Evolutionary conservation across 2,888 invertebrate species (phyloP), one percentile per base, ranked within the genome.

Genomic region (Steinernema carpocapsae): DNA sequence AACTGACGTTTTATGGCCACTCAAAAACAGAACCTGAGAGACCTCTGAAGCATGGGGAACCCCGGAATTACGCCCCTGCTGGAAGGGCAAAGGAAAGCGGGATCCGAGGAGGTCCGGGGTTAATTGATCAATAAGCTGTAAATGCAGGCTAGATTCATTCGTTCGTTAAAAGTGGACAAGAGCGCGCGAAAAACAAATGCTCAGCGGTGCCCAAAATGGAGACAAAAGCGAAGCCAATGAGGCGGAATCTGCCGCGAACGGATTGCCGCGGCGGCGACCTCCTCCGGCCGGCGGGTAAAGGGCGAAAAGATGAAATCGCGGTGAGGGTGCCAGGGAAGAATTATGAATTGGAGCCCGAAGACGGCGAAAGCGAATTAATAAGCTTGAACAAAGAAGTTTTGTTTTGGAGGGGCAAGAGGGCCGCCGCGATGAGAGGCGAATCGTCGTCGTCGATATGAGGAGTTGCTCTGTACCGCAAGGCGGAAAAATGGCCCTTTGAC

Each of bases 141-240:
- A 56, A 56, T 22, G 56, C 26, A 26, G 56, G 14, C 56, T 56
- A 26, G 56, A 56, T 56, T 56, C 26, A 26, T 56, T 56, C 10
- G 24, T 56, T 56, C 56, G 56, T 56, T 26, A 56, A 26, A 51
- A 56, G 56, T 56, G 56, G 56, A 7, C 43, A 7, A 43, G 43
- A 43, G 56, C 56, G 56, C 56, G 56, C 56, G 56, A 56, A 56
- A 56, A 56, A 56, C 56, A 56, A 56, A 56, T 56, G 56, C 56
- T 56, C 26, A 56, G 56, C 56, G 56, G 56, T 56, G 56, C 56
- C 56, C 56, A 56, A 56, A 56, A 56, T 19, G 56, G 56, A 56
- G 56, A 56, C 56, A 56, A 56, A 56, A 56, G 56, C 56, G 56
- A 56, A 56, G 56, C 56, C 56, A 56, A 56, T 56, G 56, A 56